phyloP scores from a whole-genome alignment of 2,113 vertebrate genomes.

The Rhinopomastus cyanomelas region DNA sequence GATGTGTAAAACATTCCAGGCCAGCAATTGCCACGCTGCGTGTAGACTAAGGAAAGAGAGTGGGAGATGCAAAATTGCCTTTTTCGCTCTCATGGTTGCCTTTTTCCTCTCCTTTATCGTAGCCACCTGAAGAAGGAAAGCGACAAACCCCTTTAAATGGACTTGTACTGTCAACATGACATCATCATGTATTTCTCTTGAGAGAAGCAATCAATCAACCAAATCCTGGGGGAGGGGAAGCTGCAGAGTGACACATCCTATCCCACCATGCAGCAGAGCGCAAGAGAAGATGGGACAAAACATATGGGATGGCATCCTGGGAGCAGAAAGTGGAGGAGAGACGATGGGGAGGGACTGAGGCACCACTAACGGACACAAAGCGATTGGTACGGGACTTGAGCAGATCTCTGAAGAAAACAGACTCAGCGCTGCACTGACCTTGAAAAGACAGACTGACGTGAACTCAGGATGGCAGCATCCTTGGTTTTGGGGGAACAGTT shows the following conservation, averaged over 20 bases:
- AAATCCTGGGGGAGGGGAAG: slow-evolving; percentile 55
- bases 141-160: slow-evolving; percentile 95
- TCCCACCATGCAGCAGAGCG: slow-evolving; percentile 26
- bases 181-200: slow-evolving; percentile 39
- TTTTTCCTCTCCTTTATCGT: slow-evolving; percentile 44
- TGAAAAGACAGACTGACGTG: not conserved
- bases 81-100: not conserved
- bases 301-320: slow-evolving; percentile 20
- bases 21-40: not conserved
- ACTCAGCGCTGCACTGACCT: not conserved
- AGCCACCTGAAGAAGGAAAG: slow-evolving; percentile 99
- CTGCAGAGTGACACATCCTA: slow-evolving; percentile 43
- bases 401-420: not conserved
- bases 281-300: not conserved
- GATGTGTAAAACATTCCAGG: not conserved
- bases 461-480: not conserved
- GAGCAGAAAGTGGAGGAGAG: slow-evolving; percentile 21
- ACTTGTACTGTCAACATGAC: slow-evolving; percentile 15
- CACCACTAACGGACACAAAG: not conserved
- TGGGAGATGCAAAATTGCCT: not conserved
- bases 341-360: slow-evolving; percentile 20
- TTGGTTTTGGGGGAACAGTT: not conserved
- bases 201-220: slow-evolving; percentile 55
- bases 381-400: not conserved
- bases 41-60: not conserved